Evolutionary conservation across 2,113 vertebrate species (phyloP).

Genomic region (Monarcha castaneiventris): DNA sequence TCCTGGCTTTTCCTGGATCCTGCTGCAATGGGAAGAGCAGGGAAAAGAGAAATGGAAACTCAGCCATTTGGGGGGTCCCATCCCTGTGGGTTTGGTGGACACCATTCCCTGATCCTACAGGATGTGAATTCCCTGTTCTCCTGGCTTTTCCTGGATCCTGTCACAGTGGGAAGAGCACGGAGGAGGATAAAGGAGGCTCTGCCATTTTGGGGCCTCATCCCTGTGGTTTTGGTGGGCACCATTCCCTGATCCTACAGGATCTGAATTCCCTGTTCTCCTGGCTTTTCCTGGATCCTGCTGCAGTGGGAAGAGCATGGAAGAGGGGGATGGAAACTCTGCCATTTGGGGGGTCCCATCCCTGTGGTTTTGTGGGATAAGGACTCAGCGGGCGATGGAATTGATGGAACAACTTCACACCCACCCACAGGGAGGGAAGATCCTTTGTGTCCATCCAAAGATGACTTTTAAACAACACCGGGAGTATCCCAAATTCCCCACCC

Average conservation of each 20-base stretch:
- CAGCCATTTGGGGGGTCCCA: neutral
- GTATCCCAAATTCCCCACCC: neutral
- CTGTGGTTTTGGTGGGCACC: fast-evolving
- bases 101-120: neutral
- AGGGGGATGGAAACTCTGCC: fast-evolving
- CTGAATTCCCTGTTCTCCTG: neutral
- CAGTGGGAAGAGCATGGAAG: neutral
- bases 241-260: fast-evolving
- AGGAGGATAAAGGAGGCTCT: fast-evolving
- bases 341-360: neutral
- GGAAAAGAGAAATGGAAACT: fast-evolving
- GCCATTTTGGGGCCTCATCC: too few species aligned
- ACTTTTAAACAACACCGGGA: neutral
- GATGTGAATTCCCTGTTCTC: neutral
- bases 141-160: neutral
- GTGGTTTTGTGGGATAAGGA: neutral
- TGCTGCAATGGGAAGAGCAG: neutral
- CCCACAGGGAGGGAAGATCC: neutral
- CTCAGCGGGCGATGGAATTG: neutral
- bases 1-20: neutral
- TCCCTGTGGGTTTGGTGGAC: neutral
- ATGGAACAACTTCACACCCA: neutral
- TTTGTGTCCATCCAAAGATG: neutral
- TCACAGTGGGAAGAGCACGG: neutral
- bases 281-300: neutral